Conservation (phyloP, 2,113 vertebrate species). For the Ariopsis seemanni region DNA sequence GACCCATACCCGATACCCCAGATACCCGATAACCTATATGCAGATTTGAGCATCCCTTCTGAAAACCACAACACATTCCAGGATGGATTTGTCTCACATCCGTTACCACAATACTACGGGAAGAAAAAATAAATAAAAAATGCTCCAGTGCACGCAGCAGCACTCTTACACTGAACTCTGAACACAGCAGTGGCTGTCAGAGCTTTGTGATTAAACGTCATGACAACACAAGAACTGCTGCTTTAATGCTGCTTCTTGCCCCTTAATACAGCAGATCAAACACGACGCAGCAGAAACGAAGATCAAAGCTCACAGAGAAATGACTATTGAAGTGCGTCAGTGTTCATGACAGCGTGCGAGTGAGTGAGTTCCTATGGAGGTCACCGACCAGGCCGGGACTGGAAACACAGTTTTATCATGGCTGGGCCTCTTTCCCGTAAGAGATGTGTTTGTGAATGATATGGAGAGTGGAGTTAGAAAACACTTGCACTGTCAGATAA, state of each 20-base stretch:
- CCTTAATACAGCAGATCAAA: slow-evolving; percentile 44
- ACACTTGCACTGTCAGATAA: background rate
- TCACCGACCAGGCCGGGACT: slow-evolving; percentile 3
- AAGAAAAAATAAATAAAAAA: background rate
- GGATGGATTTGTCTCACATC: slow-evolving; percentile 37
- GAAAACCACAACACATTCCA: slow-evolving; percentile 31
- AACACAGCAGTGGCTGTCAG: slow-evolving; percentile 17
- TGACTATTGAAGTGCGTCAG: slow-evolving; percentile 27
- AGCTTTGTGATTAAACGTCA: slow-evolving; percentile 26
- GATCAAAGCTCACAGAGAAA: slow-evolving; percentile 47
- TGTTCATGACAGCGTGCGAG: background rate
- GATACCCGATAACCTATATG: background rate
- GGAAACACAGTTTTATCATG: slow-evolving; percentile 27
- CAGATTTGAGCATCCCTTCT: background rate
- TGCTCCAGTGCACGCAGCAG: slow-evolving; percentile 22
- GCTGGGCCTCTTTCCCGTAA: slow-evolving; percentile 34
- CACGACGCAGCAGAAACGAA: slow-evolving; percentile 25
- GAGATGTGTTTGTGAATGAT: slow-evolving; percentile 16
- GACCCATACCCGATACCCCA: no score
- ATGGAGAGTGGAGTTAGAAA: background rate
- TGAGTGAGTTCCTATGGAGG: slow-evolving; percentile 23
- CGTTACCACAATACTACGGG: slow-evolving; percentile 20
- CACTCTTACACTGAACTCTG: slow-evolving; percentile 32
- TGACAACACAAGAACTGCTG: background rate
- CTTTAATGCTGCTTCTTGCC: background rate